Evolutionary conservation across 1,140 invertebrate genomes (phyloP).

Genomic region (Drosophila kanapiae): DNA sequence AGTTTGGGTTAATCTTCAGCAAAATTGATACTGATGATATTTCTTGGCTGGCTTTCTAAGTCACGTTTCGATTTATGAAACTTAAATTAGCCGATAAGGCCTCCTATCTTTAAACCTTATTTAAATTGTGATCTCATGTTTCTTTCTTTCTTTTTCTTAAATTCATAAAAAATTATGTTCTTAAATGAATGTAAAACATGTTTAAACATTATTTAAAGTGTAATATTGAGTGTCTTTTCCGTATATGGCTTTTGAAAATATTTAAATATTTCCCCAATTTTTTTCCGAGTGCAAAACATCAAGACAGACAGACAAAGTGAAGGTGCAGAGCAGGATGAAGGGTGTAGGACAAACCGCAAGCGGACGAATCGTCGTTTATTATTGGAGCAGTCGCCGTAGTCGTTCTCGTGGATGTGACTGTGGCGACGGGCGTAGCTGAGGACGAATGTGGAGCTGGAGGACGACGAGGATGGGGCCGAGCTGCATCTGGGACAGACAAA

Average conservation of each 20-base stretch:
- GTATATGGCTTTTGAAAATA: background rate
- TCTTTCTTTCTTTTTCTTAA: too few relatives aligned
- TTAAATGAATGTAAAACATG: too few relatives aligned
- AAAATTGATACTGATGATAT: too few relatives aligned
- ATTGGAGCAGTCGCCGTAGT: constrained; percentile 45
- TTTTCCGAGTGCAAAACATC: constrained; percentile 31
- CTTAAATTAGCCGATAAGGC: too few relatives aligned
- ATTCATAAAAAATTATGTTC: too few relatives aligned
- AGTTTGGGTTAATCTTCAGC: too few relatives aligned
- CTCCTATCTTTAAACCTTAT: too few relatives aligned
- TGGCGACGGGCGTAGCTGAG: constrained; percentile 74
- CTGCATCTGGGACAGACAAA: constrained; percentile 60
- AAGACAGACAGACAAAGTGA: constrained; percentile 12
- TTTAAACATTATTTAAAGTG: too few relatives aligned
- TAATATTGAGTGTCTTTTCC: background rate
- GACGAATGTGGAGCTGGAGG: constrained; percentile 69
- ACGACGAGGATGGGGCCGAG: constrained; percentile 59
- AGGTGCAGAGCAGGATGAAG: constrained; percentile 11
- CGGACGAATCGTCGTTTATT: constrained; percentile 70
- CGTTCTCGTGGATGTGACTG: constrained; percentile 70
- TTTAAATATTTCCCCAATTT: background rate
- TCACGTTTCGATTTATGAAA: too few relatives aligned
- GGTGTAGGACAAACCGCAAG: constrained; percentile 69
- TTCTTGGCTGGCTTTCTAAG: too few relatives aligned
- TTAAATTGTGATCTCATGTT: too few relatives aligned